Conservation (phyloP, 2,113 vertebrate genomes). For the Ochotona princeps region DNA sequence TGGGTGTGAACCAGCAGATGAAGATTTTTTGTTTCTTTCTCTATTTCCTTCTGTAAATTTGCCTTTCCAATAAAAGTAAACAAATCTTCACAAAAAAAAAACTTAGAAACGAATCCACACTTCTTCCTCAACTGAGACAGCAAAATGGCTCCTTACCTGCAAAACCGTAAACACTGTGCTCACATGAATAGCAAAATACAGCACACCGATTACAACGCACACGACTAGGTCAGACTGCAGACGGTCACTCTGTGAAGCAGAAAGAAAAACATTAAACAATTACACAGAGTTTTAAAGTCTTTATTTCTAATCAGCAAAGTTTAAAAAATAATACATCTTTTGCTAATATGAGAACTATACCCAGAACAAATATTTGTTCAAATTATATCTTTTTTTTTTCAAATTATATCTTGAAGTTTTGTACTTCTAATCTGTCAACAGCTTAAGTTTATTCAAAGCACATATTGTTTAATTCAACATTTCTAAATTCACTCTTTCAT, state of each 20-base stretch:
- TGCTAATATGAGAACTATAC: constrained; percentile 42
- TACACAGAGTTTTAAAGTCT: neutral
- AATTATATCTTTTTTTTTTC: neutral
- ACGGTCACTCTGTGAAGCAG: constrained; percentile 91
- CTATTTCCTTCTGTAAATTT: too few relatives aligned
- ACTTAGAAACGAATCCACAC: neutral
- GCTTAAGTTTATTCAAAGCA: neutral
- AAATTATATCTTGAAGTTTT: constrained; percentile 32
- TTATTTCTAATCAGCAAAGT: neutral
- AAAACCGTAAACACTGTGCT: constrained; percentile 98
- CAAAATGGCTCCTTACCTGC: constrained; percentile 89
- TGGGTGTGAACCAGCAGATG: too few relatives aligned
- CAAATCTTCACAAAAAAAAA: neutral
- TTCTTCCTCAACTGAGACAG: constrained; percentile 20
- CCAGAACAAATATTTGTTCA: constrained; percentile 2
- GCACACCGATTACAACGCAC: constrained; percentile 95
- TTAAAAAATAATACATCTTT: constrained; percentile 9
- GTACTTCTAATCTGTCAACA: constrained; percentile 13
- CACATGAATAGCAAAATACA: constrained; percentile 99
- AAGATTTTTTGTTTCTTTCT: too few relatives aligned
- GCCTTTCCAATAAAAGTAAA: too few relatives aligned
- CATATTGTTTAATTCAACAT: constrained; percentile 38
- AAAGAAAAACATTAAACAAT: constrained; percentile 34
- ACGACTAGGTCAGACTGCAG: constrained; percentile 98
- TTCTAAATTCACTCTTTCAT: constrained; percentile 1